Base-by-base conservation (phyloP, 2,888 invertebrate species). In the Brachypterus glaber region DNA sequence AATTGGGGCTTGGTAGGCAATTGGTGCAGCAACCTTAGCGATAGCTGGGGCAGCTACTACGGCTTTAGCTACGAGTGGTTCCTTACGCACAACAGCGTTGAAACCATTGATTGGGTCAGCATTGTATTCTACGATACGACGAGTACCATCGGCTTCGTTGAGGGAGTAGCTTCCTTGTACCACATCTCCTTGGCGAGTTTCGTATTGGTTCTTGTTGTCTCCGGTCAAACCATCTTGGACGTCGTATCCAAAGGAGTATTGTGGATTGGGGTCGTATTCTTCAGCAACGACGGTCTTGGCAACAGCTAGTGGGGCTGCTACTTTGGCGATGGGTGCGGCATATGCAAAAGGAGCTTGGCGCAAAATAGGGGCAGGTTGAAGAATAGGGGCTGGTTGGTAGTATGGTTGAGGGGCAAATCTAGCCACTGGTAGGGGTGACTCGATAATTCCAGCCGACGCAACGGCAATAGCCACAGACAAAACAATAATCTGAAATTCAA, bases 51-150 rank as follows among this genome's bases (percentile, higher is more conserved):
- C 14, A 18, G 38, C 37, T 16, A 46, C 41, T 4, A 44, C 43
- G 15, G 42, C 44, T 37, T 45, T 49, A 4, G 47, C 47, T 4
- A 43, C 45, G 1, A 51, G 44, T 9, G 71, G 66, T 45, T 70
- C 69, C 46, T 69, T 71, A 50, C 67, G 68, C 4, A 73, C 72
- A 26, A 73, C 69, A 30, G 73, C 73, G 59, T 73, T 72, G 64
- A 73, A 73, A 3, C 73, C 73, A 41, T 67, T 65, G 36, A 69
- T 50, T 43, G 71, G 67, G 51, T 71, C 71, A 15, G 73, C 72
- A 27, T 68, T 60, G 54, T 77, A 77, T 46, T 78, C 77, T 1
- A 78, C 78, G 21, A 73, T 76, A 48, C 78, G 73, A 55, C 71
- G 73, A 43, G 72, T 73, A 50, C 78, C 77, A 56, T 78, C 78